Evolutionary conservation across 2,113 vertebrate genomes (phyloP).

Genomic region (Craseonycteris thonglongyai): DNA sequence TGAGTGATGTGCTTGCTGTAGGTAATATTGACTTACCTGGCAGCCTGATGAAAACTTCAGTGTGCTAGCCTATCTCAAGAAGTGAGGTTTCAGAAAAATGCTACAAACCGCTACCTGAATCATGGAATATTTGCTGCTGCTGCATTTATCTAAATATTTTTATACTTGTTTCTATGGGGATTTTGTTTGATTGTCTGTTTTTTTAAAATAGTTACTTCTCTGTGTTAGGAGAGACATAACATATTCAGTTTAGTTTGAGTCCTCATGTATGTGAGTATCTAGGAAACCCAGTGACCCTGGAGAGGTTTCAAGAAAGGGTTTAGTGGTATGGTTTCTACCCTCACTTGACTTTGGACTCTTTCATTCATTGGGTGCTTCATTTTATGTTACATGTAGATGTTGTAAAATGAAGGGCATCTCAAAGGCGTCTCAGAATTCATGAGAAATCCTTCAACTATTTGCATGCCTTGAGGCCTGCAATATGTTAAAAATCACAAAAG

Average conservation of each 20-base stretch:
- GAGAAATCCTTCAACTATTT: neutral
- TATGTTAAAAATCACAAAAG: constrained; percentile 14
- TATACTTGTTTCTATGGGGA: neutral
- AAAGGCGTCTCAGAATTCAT: neutral
- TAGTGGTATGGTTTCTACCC: neutral
- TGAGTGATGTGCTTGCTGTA: neutral
- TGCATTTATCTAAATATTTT: neutral
- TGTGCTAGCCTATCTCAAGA: neutral
- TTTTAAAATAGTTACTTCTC: neutral
- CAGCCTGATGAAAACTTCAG: neutral
- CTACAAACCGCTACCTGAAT: neutral
- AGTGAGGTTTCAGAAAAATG: neutral
- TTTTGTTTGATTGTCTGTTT: neutral
- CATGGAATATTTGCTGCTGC: neutral
- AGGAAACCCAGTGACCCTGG: neutral
- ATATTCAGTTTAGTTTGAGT: neutral
- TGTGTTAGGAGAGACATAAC: neutral
- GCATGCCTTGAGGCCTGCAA: neutral
- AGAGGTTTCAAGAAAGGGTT: neutral
- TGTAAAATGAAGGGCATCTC: neutral
- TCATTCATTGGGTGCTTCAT: neutral
- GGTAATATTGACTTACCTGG: neutral
- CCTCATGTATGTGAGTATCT: neutral
- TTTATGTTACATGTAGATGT: neutral
- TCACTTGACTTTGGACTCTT: neutral